Conservation (phyloP, 2,113 vertebrate genomes). For the Mesoclemmys tuberculata region DNA sequence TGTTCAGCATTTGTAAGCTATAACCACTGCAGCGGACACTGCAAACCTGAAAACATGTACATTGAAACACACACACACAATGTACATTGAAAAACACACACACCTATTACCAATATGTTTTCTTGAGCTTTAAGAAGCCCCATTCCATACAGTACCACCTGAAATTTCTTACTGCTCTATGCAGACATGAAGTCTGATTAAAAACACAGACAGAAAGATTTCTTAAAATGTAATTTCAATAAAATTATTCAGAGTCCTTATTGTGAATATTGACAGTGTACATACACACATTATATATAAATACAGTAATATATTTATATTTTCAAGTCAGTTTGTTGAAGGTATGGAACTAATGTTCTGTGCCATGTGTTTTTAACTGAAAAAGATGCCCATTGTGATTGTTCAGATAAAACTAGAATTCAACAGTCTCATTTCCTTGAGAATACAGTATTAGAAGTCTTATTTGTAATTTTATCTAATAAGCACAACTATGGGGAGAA, state of each 20-base stretch:
- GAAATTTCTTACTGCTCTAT: slow-evolving; percentile 28
- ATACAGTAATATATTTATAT: slow-evolving; percentile 87
- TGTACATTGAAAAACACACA: background rate
- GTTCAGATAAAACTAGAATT: slow-evolving; percentile 80
- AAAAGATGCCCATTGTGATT: slow-evolving; percentile 80
- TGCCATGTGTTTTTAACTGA: slow-evolving; percentile 83
- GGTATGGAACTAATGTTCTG: slow-evolving; percentile 82
- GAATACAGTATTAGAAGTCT: slow-evolving; percentile 81
- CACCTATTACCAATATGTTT: slow-evolving; percentile 27
- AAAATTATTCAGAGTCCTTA: slow-evolving; percentile 81
- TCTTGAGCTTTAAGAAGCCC: slow-evolving; percentile 40
- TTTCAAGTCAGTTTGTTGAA: slow-evolving; percentile 89
- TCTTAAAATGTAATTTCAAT: slow-evolving; percentile 80
- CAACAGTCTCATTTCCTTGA: slow-evolving; percentile 79
- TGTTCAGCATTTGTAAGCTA: slow-evolving; percentile 8
- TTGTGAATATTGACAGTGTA: slow-evolving; percentile 88
- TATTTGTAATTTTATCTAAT: slow-evolving; percentile 84
- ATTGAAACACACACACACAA: background rate
- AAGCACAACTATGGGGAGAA: slow-evolving; percentile 86
- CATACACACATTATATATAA: slow-evolving; percentile 75
- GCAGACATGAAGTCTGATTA: slow-evolving; percentile 49
- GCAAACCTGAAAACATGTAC: background rate
- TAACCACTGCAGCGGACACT: slow-evolving; percentile 30
- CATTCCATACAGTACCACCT: background rate
- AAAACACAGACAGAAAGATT: slow-evolving; percentile 68